Conservation (phyloP, 2,113 vertebrate species). For the Pithys albifrons region DNA sequence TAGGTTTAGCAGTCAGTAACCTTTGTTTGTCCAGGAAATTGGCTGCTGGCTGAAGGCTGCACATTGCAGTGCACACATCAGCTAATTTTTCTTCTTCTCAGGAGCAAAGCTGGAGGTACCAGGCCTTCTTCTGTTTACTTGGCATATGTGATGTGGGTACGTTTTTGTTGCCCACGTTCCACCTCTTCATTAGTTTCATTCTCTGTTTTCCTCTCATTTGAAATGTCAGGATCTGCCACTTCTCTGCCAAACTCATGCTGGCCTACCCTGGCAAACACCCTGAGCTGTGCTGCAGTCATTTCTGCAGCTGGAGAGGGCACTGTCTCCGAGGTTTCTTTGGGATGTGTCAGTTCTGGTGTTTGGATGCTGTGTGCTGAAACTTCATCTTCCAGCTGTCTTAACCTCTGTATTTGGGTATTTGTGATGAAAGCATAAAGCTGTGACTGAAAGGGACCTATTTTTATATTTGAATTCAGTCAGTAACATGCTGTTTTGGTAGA, state of each 20-base stretch:
- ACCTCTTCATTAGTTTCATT: constrained; percentile 49
- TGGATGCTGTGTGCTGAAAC: neutral
- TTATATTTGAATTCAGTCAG: neutral
- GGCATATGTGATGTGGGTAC: constrained; percentile 64
- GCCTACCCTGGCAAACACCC: neutral
- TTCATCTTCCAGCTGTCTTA: neutral
- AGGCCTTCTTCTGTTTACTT: constrained; percentile 43
- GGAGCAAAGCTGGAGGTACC: neutral
- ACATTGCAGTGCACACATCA: neutral
- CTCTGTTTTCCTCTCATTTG: constrained; percentile 38
- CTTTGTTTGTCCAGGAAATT: neutral
- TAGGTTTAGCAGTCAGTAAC: neutral
- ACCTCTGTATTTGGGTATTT: neutral
- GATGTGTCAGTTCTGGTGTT: neutral
- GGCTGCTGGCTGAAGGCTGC: neutral
- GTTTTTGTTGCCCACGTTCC: constrained; percentile 55
- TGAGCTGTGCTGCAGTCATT: neutral
- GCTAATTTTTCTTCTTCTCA: neutral
- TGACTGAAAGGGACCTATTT: neutral
- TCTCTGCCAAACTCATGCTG: constrained; percentile 10
- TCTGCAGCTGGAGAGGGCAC: neutral
- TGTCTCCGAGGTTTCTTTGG: neutral
- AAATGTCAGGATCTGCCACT: constrained; percentile 67
- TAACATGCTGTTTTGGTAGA: neutral
- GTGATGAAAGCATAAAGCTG: neutral